These are phyloP conservation scores for Agonopterix subpropinquella DNA, from an alignment of 2,888 invertebrate genomes.

Conservation along the genomic window DNA sequence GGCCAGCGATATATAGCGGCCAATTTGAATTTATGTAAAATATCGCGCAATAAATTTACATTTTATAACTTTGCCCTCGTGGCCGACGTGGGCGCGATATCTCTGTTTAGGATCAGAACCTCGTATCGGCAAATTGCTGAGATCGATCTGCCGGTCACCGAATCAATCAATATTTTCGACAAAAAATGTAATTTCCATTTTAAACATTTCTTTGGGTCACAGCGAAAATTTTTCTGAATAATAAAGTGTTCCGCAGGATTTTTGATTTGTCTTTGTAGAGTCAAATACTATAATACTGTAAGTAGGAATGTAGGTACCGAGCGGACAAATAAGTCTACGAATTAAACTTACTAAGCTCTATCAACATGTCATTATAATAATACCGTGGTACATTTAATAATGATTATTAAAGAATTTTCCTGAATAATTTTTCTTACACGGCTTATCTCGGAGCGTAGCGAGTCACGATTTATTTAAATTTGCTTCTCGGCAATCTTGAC, in stretches of 20 bases:
- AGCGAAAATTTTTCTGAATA: too few species aligned
- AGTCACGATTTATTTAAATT: conserved; percentile 39
- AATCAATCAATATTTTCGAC: conserved; percentile 14
- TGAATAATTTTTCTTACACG: conserved; percentile 10
- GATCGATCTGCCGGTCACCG: conserved; percentile 37
- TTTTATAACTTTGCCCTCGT: conserved; percentile 63
- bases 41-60: conserved; percentile 72
- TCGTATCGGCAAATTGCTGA: conserved; percentile 50
- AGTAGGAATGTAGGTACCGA: too few species aligned
- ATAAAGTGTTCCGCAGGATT: too few species aligned
- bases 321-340: too few species aligned
- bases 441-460: conserved; percentile 17
- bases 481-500: conserved; percentile 27
- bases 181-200: neutral
- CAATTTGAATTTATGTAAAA: conserved; percentile 73
- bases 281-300: too few species aligned
- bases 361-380: neutral
- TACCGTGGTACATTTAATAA: neutral
- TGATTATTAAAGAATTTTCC: conserved; percentile 4
- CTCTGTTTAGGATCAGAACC: conserved; percentile 61
- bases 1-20: conserved; percentile 58
- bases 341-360: too few species aligned
- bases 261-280: too few species aligned
- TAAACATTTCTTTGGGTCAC: too few species aligned
- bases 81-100: conserved; percentile 51